Conservation (phyloP, 2,888 invertebrate species). For the Acleris literana region DNA sequence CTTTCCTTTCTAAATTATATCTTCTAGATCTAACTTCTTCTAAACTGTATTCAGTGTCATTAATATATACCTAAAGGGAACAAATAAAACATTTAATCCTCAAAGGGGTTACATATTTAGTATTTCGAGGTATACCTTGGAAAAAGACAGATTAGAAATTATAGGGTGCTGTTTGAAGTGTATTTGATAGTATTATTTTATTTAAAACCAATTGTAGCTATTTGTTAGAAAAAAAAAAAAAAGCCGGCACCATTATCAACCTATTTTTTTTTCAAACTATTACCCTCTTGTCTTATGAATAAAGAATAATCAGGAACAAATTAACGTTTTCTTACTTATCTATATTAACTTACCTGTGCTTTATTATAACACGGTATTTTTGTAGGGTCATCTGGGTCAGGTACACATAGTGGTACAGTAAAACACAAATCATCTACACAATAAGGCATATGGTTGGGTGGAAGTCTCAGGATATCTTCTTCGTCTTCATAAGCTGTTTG, state of each 20-base stretch:
- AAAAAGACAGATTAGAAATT: too few relatives aligned
- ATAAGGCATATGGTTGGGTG: conserved; percentile 73
- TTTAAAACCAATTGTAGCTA: too few relatives aligned
- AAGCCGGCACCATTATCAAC: too few relatives aligned
- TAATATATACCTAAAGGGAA: conserved; percentile 69
- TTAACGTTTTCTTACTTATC: too few relatives aligned
- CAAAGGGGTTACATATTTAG: neutral
- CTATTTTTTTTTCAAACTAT: too few relatives aligned
- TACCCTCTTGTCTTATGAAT: too few relatives aligned
- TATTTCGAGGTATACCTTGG: too few relatives aligned
- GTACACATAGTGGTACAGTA: conserved; percentile 82
- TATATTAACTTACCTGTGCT: conserved; percentile 70
- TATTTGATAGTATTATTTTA: too few relatives aligned
- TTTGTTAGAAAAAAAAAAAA: too few relatives aligned
- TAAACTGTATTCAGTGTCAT: conserved; percentile 88
- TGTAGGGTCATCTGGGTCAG: conserved; percentile 85
- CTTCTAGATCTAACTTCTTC: conserved; percentile 89
- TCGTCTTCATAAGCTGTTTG: conserved; percentile 86
- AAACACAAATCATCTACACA: conserved; percentile 82
- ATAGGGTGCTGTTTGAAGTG: too few relatives aligned
- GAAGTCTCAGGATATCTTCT: conserved; percentile 68
- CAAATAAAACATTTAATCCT: neutral
- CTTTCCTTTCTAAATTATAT: conserved; percentile 72
- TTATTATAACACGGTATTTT: conserved; percentile 88
- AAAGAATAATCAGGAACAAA: too few relatives aligned